Percentiles rank a stretch among this genome's conserved stretches.
Evolutionary conservation across 1,140 invertebrate species (phyloP).

Genomic region (Chironomus striatipennis): DNA sequence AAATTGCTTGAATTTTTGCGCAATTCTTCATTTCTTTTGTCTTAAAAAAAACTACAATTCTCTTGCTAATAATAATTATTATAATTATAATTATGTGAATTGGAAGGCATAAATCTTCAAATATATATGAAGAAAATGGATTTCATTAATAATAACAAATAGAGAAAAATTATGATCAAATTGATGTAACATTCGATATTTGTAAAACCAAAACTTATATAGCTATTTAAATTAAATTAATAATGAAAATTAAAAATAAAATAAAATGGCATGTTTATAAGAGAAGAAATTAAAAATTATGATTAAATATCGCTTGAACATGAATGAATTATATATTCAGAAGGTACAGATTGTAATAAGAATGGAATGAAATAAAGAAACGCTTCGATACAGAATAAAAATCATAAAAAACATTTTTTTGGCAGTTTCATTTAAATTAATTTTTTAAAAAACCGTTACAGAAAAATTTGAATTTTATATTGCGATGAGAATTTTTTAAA

Average conservation of each 20-base stretch:
- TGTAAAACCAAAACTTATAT: conserved; percentile 2
- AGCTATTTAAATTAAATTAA: background rate
- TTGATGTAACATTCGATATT: conserved; percentile 9
- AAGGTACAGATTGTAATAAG: background rate
- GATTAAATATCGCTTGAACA: background rate
- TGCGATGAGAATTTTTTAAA: no score
- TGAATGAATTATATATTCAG: background rate
- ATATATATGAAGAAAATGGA: background rate
- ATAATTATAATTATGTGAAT: no score
- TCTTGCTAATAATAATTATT: background rate
- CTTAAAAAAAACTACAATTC: background rate
- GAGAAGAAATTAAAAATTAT: background rate
- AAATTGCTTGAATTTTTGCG: background rate
- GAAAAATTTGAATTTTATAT: no score
- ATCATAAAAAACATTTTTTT: background rate
- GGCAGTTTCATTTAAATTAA: background rate
- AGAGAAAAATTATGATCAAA: conserved; percentile 1
- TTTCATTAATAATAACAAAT: background rate
- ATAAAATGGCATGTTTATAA: background rate
- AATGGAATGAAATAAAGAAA: conserved; percentile 9
- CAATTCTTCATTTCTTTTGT: background rate
- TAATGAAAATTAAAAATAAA: background rate
- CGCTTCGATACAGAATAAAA: background rate
- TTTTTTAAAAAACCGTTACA: background rate
- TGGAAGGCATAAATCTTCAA: background rate